Percentiles rank a stretch among this genome's conserved stretches.
These are phyloP conservation scores for Reticulitermes lucifugus DNA, from an alignment of 2,888 invertebrate genomes.

Conservation along the genomic window DNA sequence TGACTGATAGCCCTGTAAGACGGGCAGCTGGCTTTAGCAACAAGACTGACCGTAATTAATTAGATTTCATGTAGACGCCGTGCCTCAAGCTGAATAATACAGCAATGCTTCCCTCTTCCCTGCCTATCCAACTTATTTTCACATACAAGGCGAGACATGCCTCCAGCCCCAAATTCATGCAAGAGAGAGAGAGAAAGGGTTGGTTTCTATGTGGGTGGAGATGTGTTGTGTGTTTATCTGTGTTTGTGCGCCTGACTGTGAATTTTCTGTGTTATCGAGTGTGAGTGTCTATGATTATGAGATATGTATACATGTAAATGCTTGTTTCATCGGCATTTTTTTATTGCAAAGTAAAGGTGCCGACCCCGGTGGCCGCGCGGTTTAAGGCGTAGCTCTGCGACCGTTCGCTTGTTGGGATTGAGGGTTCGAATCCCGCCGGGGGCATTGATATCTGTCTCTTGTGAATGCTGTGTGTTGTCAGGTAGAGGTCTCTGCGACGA, in stretches of 20 bases:
- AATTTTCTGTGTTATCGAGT: neutral
- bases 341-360: no score
- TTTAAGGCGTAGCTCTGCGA: no score
- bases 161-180: conserved; percentile 10
- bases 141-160: conserved; percentile 29
- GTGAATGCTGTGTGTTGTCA: no score
- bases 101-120: neutral
- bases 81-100: conserved; percentile 36
- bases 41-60: conserved; percentile 40
- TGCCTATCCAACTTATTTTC: conserved; percentile 21
- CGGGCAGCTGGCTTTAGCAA: conserved; percentile 32
- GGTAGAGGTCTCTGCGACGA: no score
- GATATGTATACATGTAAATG: no score
- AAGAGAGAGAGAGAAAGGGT: conserved; percentile 9
- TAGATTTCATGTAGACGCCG: conserved; percentile 37
- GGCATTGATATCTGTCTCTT: no score
- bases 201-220: neutral
- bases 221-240: neutral
- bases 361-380: no score
- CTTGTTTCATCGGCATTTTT: no score
- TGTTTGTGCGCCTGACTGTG: neutral
- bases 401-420: no score
- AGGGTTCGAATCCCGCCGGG: no score
- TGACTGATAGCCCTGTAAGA: conserved; percentile 37
- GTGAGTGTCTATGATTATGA: no score